Evolutionary conservation across 2,888 invertebrate species (phyloP), one percentile per base, ranked within the genome.

Genomic region (Lagria hirta): DNA sequence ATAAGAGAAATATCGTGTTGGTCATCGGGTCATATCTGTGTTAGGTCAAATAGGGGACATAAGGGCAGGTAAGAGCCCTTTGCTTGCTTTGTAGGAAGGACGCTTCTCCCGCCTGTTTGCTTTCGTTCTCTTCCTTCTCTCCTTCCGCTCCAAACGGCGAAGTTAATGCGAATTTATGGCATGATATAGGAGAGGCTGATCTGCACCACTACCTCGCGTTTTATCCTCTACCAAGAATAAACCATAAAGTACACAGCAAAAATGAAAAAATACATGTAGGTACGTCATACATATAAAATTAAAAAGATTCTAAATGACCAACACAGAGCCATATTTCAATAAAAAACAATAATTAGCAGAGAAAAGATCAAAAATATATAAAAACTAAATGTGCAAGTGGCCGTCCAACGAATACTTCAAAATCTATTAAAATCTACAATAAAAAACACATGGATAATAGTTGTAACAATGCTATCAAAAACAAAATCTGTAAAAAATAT

Each of bases 131-230:
- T n/a, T n/a, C n/a, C n/a, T n/a, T n/a, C 17, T 24, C 11, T 34
- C 24, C 27, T 37, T 38, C 38, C 34, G 40, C 40, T 16, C 27
- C 11, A 36, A 43, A 44, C 32, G 40, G 24, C 40, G 20, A 24
- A 35, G 23, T 35, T 51, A 52, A 52, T 52, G 50, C 48, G 47
- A 52, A 52, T 52, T 52, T 52, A 52, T 51, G 48, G 47, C 50
- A 41, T 46, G 48, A 49, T 48, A 41, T 32, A 38, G 46, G 37
- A 43, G 34, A 52, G 45, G 45, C 36, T 42, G 45, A 49, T 49
- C 45, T 45, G 41, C 38, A 48, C 49, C 47, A 48, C 49, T 30
- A 49, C 42, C 33, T 46, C 43, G 37, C 42, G 29, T 48, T 48
- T 48, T 45, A 48, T 45, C 36, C 49, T 21, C 18, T 23, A 18